Evolutionary conservation across 1,140 invertebrate species (phyloP).

Genomic region (Achatina immaculata): DNA sequence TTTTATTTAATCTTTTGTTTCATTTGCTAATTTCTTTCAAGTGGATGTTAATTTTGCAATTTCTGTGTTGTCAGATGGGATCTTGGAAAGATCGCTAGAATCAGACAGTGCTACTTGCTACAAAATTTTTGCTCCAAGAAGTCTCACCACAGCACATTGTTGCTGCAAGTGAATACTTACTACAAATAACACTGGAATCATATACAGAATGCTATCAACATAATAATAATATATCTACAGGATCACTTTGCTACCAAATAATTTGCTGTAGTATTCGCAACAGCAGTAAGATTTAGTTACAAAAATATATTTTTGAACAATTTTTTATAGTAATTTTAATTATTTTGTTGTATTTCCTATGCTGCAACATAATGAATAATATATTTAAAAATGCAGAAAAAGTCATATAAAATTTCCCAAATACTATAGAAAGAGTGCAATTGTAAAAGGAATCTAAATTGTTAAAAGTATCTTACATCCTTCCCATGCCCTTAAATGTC

Average conservation of each 20-base stretch:
- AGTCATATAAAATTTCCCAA: not conserved
- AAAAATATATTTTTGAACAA: not conserved
- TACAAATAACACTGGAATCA: too few species aligned
- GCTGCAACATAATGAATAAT: not conserved
- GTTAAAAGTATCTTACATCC: too few species aligned
- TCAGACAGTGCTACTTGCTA: too few species aligned
- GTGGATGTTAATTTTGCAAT: not conserved
- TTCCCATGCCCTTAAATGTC: too few species aligned
- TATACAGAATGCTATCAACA: not conserved
- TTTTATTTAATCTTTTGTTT: not conserved
- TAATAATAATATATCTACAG: not conserved
- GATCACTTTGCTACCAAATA: not conserved
- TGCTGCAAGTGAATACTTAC: too few species aligned
- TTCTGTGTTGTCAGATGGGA: not conserved
- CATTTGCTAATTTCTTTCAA: not conserved
- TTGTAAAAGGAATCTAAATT: not conserved
- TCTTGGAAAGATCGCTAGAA: not conserved
- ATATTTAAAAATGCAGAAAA: not conserved
- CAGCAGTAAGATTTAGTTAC: not conserved
- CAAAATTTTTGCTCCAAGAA: too few species aligned
- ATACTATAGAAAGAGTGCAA: not conserved
- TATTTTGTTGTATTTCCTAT: not conserved
- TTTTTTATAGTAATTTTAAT: not conserved
- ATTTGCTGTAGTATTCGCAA: not conserved
- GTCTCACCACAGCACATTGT: too few species aligned